Percentiles rank a stretch among this genome's conserved stretches.
Evolutionary conservation across 2,797 vertebrate genomes (phyloP).

Genomic region (Mormyrops attenuatus): DNA sequence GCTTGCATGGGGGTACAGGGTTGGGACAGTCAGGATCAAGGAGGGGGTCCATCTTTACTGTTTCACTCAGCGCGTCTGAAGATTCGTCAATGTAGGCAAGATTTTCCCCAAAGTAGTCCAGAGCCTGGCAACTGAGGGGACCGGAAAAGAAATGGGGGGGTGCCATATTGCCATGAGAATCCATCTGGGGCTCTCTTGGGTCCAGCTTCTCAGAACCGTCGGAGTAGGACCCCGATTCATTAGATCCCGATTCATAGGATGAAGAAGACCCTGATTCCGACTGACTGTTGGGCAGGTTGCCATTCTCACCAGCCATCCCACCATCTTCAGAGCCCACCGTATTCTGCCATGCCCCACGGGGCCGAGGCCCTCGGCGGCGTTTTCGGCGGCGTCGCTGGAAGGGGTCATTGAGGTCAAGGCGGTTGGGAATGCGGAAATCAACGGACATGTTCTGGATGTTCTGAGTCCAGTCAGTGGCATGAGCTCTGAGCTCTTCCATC

Average conservation of each 20-base stretch:
- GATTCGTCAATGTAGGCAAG: constrained; percentile 87
- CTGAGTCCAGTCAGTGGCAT: constrained; percentile 86
- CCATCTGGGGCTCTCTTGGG: constrained; percentile 3
- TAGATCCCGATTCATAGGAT: constrained; percentile 28
- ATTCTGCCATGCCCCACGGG: neutral
- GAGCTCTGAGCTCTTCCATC: constrained; percentile 86
- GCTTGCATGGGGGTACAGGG: constrained; percentile 50
- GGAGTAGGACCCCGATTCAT: constrained; percentile 51
- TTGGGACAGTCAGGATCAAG: constrained; percentile 33
- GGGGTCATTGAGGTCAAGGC: constrained; percentile 69
- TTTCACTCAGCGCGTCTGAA: constrained; percentile 77
- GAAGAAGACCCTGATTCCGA: constrained; percentile 36
- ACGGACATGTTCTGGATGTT: constrained; percentile 77
- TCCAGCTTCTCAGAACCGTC: constrained; percentile 31
- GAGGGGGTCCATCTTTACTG: constrained; percentile 33
- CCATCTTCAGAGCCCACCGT: constrained; percentile 41
- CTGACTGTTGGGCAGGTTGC: constrained; percentile 56
- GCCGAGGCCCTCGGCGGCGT: constrained; percentile 44
- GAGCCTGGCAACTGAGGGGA: constrained; percentile 48
- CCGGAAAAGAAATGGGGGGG: constrained; percentile 28
- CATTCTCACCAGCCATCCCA: constrained; percentile 50
- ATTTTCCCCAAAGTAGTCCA: constrained; percentile 82
- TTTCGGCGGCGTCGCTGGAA: constrained; percentile 70
- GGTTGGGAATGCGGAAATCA: constrained; percentile 65
- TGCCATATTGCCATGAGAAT: constrained; percentile 10